Base-by-base conservation (phyloP, 1,140 invertebrate species). In the Reticulitermes speratus region DNA sequence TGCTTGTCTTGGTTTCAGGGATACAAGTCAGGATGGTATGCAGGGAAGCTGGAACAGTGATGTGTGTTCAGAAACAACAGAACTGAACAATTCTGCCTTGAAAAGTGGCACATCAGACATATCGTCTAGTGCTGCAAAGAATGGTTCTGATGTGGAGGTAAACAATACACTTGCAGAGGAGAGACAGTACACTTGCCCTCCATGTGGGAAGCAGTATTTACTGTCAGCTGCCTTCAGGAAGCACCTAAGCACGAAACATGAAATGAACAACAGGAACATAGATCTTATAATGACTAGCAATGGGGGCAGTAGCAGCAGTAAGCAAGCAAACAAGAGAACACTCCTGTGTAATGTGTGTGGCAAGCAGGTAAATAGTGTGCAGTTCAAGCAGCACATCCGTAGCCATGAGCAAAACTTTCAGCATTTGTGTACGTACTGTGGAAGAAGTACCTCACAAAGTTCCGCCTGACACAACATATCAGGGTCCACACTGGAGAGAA, bases 381-480 rank as follows among this genome's bases (percentile, higher is more conserved):
- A 75, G n/a, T 75, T 75, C n/a, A 75, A 75, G n/a, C 65, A 75
- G n/a, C 65, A 75, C n/a, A 75, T 75, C n/a, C 65, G 65, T 25
- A 69, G 86, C 6, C 83, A 87, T 38, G 44, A 52, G 48, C 48
- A 69, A 55, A 52, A 87, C 23, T 84, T 75, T 45, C 44, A 85
- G 83, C 65, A 59, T 30, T 81, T 59, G 44, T 94, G 93, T 90
- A 90, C 91, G 82, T 88, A 90, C 45, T 94, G 93, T 87, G 87
- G 8, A 94, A 93, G 89, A 90, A 88, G 32, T 93, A 55, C 38
- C 45, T 44, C 30, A 32, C 30, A 3, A 86, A 45, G 86, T n/a
- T 52, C 19, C 44, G 82, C 3, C 45, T 86, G 82, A 30, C n/a
- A 1, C n/a, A 83, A 19, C 86, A 86, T 44, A 86, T 89, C 48